A percentile compares a stretch with the other conserved stretches of the same genome.
Conservation (phyloP, 2,888 invertebrate genomes). For the Dryobotodes eremita region DNA sequence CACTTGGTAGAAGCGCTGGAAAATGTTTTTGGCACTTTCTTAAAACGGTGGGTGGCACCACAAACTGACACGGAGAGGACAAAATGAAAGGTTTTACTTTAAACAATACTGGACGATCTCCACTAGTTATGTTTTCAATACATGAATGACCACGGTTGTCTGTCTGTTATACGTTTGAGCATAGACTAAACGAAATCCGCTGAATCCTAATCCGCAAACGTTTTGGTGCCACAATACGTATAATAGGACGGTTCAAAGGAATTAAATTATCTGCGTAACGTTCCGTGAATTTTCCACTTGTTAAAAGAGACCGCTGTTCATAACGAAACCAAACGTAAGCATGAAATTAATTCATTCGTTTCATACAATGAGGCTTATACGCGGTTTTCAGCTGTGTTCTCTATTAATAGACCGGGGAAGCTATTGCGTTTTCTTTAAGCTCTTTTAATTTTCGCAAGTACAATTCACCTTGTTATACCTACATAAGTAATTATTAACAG, state of each 20-base stretch:
- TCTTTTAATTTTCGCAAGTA: slow-evolving; percentile 2
- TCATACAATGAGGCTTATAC: slow-evolving; percentile 56
- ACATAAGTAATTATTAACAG: neutral
- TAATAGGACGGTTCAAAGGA: slow-evolving; percentile 74
- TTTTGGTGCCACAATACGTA: slow-evolving; percentile 63
- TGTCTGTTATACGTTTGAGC: slow-evolving; percentile 25
- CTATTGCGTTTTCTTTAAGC: slow-evolving; percentile 8
- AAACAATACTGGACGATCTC: slow-evolving; percentile 7
- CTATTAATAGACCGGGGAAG: slow-evolving; percentile 25
- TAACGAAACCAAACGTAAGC: slow-evolving; percentile 73
- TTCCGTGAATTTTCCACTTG: slow-evolving; percentile 77
- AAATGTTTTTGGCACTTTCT: slow-evolving; percentile 60
- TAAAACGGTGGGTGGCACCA: slow-evolving; percentile 39
- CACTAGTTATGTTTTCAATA: slow-evolving; percentile 3
- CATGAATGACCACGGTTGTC: slow-evolving; percentile 29
- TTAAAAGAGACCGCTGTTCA: slow-evolving; percentile 69
- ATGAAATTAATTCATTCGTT: slow-evolving; percentile 75
- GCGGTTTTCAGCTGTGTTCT: slow-evolving; percentile 25
- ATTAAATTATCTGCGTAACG: slow-evolving; percentile 77
- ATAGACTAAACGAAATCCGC: slow-evolving; percentile 50
- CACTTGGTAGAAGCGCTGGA: slow-evolving; percentile 28
- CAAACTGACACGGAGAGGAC: slow-evolving; percentile 19
- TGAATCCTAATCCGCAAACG: slow-evolving; percentile 63
- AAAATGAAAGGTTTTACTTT: slow-evolving; percentile 23
- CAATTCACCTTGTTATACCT: neutral